Percentiles rank a stretch among this genome's conserved stretches.
Evolutionary conservation across 2,113 vertebrate genomes (phyloP).

Genomic region (Osmerus eperlanus): DNA sequence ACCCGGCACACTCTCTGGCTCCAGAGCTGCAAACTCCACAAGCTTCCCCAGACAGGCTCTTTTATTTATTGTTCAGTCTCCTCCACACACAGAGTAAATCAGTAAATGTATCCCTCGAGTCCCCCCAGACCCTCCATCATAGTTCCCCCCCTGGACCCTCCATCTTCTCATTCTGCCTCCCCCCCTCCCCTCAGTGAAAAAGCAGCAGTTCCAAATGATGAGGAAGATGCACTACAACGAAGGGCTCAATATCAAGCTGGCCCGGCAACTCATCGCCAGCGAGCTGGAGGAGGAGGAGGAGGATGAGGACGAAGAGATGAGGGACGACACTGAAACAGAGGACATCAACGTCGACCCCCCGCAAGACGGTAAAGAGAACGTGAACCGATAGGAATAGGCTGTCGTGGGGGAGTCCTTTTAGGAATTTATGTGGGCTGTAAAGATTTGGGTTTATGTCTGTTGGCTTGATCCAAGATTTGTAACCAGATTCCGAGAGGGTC

Average conservation of each 20-base stretch:
- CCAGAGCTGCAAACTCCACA: too few species aligned
- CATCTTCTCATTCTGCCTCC: background rate
- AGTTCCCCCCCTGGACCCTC: background rate
- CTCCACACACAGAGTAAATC: slow-evolving; percentile 12
- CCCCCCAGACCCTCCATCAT: background rate
- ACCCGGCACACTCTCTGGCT: too few species aligned
- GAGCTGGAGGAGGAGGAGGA: slow-evolving; percentile 82
- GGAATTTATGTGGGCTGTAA: too few species aligned
- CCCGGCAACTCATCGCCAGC: slow-evolving; percentile 90
- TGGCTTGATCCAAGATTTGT: too few species aligned
- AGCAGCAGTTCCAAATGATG: slow-evolving; percentile 94
- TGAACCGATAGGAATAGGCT: too few species aligned
- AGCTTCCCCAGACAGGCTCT: too few species aligned
- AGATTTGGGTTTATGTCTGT: too few species aligned
- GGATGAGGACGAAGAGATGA: slow-evolving; percentile 84
- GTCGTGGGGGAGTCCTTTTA: too few species aligned
- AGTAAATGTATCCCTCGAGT: background rate
- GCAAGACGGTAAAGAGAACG: slow-evolving; percentile 63
- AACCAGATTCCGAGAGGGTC: too few species aligned
- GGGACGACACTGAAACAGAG: slow-evolving; percentile 79
- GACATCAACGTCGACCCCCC: slow-evolving; percentile 76
- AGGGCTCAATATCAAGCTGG: slow-evolving; percentile 93
- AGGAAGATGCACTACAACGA: slow-evolving; percentile 98
- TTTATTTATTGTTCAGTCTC: background rate
- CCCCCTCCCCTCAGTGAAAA: slow-evolving; percentile 76